A percentile compares a stretch with the other conserved stretches of the same genome.
Evolutionary conservation across 1,140 invertebrate genomes (phyloP).

Genomic region (Glomeris maerens): DNA sequence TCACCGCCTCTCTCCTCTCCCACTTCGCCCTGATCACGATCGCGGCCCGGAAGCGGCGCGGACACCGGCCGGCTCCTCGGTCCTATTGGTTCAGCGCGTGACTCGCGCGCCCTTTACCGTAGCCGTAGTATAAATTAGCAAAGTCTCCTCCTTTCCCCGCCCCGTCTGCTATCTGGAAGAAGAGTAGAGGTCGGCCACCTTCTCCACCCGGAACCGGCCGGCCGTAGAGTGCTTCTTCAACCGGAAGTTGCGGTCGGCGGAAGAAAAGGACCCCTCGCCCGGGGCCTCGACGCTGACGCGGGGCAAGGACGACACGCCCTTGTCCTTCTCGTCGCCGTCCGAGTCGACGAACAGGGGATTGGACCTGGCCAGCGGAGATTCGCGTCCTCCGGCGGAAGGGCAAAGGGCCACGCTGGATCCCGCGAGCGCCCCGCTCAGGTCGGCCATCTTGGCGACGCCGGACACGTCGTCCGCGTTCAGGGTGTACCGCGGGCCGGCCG

Average conservation of each 20-base stretch:
- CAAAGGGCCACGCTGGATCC: not conserved
- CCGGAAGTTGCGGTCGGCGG: not conserved
- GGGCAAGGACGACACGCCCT: not conserved
- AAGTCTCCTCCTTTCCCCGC: too few relatives aligned
- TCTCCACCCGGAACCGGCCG: not conserved
- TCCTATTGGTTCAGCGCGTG: too few relatives aligned
- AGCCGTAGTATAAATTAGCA: too few relatives aligned
- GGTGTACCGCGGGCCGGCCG: not conserved
- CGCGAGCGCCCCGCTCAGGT: not conserved
- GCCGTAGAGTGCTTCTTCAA: not conserved
- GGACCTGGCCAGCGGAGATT: not conserved
- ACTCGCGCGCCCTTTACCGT: too few relatives aligned
- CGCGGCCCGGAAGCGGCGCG: too few relatives aligned
- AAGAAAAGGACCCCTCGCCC: too few relatives aligned
- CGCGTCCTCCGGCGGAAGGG: not conserved
- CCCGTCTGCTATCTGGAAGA: not conserved
- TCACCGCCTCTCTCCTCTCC: too few relatives aligned
- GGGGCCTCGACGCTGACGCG: not conserved
- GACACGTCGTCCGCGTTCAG: not conserved
- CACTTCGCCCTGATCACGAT: too few relatives aligned
- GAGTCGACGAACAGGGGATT: conserved; percentile 2
- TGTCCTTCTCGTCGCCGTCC: not conserved
- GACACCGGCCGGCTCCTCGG: too few relatives aligned
- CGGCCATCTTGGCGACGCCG: not conserved
- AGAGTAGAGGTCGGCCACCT: not conserved